Evolutionary conservation across 2,888 invertebrate genomes (phyloP), one percentile per base, ranked within the genome.

Genomic region (Crocallis elinguaria): DNA sequence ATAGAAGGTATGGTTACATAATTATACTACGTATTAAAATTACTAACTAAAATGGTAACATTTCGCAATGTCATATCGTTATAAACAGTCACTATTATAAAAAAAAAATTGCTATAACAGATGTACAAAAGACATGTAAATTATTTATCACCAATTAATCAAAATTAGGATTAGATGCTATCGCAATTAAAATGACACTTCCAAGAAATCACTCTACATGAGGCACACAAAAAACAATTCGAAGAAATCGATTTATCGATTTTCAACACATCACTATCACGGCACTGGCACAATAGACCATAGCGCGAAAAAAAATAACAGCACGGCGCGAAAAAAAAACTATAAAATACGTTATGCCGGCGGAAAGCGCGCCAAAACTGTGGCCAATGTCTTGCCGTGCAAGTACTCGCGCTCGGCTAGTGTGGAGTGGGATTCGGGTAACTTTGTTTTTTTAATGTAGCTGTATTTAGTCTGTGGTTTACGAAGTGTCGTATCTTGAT

Each of bases 301-400:
- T 5, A 17, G 29, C 29, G 19, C 12, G 21, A 29, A 19, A 29
- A 25, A 27, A 44, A 8, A 16, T 9, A n/a, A 23, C 12, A 29
- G n/a, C n/a, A n/a, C n/a, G n/a, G n/a, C n/a, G 0, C 29, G 12
- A 35, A 45, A 37, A 35, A 45, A 36, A 19, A 17, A 39, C 29
- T 13, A 43, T 44, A 50, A 57, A 57, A 61, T 60, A 65, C 65
- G 65, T 65, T 56, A 12, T 37, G 30, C 38, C 54, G 44, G 55
- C 32, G 38, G 57, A 61, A 60, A 61, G 51, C 52, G 51, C 67
- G 62, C 51, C 52, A 57, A 59, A 64, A 64, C 44, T 62, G 57
- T 65, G 65, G 51, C 53, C 45, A 29, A 33, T 45, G 30, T 45
- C 42, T 53, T 49, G 46, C 50, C 37, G 43, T 41, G 17, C 37